Evolutionary conservation across 1,140 invertebrate species (phyloP).

Genomic region (Drosophila cardini): DNA sequence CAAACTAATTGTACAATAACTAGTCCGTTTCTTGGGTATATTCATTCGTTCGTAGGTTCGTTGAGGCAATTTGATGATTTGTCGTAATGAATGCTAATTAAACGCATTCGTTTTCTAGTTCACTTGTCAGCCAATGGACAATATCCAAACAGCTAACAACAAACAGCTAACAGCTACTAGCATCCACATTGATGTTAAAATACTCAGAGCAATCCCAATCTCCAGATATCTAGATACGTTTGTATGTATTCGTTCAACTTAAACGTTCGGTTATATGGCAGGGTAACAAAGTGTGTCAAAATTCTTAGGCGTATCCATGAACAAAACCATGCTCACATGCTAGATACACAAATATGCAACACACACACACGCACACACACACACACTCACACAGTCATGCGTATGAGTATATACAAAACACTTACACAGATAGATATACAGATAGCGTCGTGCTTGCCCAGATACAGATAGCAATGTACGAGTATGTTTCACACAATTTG

Average conservation of each 20-base stretch:
- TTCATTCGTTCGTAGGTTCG: conserved; percentile 32
- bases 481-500: conserved; percentile 61
- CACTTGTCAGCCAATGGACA: conserved; percentile 58
- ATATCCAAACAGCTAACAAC: conserved; percentile 36
- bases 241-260: conserved; percentile 42
- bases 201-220: conserved; percentile 5
- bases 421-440: conserved; percentile 17
- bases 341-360: conserved; percentile 10
- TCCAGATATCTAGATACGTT: conserved; percentile 43
- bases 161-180: conserved; percentile 37
- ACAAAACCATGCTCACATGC: conserved; percentile 36
- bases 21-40: conserved; percentile 51
- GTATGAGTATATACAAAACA: conserved; percentile 16
- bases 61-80: conserved; percentile 75
- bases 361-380: conserved; percentile 25
- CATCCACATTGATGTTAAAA: conserved; percentile 36
- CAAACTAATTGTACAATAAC: conserved; percentile 56
- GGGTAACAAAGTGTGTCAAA: conserved; percentile 72
- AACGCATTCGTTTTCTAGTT: conserved; percentile 83
- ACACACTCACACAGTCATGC: conserved; percentile 3
- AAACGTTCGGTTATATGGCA: conserved; percentile 23
- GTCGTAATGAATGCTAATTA: conserved; percentile 84
- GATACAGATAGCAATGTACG: conserved; percentile 45
- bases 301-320: conserved; percentile 73
- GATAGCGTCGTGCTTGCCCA: conserved; percentile 38